Evolutionary conservation across 2,113 vertebrate genomes (phyloP).

Genomic region (Clarias gariepinus): DNA sequence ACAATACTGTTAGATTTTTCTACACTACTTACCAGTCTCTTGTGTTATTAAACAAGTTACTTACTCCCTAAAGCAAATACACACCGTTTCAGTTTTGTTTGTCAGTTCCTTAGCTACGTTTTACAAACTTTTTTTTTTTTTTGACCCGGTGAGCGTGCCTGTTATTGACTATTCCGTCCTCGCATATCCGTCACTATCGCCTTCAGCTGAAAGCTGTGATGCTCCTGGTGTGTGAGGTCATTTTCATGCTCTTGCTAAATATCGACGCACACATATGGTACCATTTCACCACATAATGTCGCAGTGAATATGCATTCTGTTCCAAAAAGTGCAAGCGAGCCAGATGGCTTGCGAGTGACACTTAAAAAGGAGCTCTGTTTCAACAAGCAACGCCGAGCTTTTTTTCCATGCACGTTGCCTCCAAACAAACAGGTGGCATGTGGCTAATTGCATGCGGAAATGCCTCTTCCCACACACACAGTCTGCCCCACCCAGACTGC

Average conservation of each 20-base stretch:
- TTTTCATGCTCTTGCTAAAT: slow-evolving; percentile 27
- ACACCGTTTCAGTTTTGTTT: background rate
- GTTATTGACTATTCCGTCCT: background rate
- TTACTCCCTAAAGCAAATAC: background rate
- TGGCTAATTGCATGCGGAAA: slow-evolving; percentile 47
- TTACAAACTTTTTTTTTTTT: background rate
- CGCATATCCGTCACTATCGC: background rate
- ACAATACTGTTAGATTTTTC: background rate
- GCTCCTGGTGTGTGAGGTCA: background rate
- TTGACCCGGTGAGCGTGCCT: background rate
- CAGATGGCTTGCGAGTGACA: slow-evolving; percentile 45
- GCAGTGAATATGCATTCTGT: slow-evolving; percentile 9
- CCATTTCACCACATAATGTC: slow-evolving; percentile 22
- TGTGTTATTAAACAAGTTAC: background rate
- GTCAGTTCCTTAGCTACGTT: background rate
- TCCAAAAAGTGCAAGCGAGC: background rate
- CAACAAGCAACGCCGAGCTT: slow-evolving; percentile 10
- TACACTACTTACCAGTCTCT: background rate
- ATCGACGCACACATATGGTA: slow-evolving; percentile 32
- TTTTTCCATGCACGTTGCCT: slow-evolving; percentile 25
- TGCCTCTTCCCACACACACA: slow-evolving; percentile 60
- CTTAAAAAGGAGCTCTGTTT: slow-evolving; percentile 23
- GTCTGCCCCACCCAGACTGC: slow-evolving; percentile 10
- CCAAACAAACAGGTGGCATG: slow-evolving; percentile 44
- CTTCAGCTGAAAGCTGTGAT: slow-evolving; percentile 2